Percentiles rank a stretch among this genome's conserved stretches.
These are phyloP conservation scores for Protobothrops flavoviridis DNA, from an alignment of 2,113 vertebrate species.

Conservation along the genomic window DNA sequence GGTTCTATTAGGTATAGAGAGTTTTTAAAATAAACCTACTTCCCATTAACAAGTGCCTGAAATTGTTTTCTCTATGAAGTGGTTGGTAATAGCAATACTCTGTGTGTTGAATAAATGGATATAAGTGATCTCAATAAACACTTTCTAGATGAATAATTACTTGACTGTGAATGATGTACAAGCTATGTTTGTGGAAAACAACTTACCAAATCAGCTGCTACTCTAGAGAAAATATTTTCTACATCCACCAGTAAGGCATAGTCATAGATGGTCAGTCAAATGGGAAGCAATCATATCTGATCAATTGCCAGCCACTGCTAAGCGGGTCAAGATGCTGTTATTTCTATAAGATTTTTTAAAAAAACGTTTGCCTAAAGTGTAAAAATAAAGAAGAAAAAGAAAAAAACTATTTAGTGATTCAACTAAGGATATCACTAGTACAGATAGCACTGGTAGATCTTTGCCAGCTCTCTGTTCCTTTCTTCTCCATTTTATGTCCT, in stretches of 20 bases:
- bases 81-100: neutral
- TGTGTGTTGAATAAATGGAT: neutral
- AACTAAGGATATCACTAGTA: neutral
- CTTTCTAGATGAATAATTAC: neutral
- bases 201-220: neutral
- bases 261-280: neutral
- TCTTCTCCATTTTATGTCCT: neutral
- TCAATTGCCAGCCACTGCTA: neutral
- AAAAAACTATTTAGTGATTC: neutral
- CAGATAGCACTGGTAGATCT: neutral
- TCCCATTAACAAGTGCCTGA: neutral
- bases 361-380: neutral
- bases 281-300: neutral
- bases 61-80: neutral
- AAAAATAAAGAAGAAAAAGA: neutral
- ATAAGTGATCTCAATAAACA: neutral
- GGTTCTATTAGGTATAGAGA: neutral
- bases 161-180: neutral
- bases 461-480: neutral
- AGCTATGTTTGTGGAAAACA: neutral
- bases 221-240: neutral
- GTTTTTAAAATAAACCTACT: neutral
- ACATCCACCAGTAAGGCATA: neutral
- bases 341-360: neutral
- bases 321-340: neutral